Conservation (phyloP, 2,888 invertebrate species). For the Ligdia adustata region DNA sequence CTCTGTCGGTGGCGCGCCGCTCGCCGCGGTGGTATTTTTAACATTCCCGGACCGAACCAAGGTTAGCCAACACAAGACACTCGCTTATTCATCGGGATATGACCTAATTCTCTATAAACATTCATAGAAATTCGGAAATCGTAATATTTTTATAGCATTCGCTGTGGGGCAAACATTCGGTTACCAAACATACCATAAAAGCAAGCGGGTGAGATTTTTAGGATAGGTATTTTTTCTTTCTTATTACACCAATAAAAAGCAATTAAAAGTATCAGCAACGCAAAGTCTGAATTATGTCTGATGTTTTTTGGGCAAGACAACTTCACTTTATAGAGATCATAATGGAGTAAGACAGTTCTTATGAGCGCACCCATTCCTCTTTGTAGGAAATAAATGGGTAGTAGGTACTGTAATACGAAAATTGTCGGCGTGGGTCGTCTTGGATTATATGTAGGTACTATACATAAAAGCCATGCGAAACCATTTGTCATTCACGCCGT, state of each 20-base stretch:
- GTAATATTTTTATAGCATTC: slow-evolving; percentile 22
- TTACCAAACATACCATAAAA: too few species aligned
- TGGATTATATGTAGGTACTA: slow-evolving; percentile 18
- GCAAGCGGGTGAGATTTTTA: too few species aligned
- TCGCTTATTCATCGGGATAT: slow-evolving; percentile 79
- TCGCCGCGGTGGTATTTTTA: slow-evolving; percentile 78
- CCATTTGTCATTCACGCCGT: slow-evolving; percentile 27
- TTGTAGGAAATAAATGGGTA: slow-evolving; percentile 23
- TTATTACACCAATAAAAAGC: too few species aligned
- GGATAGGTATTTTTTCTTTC: too few species aligned
- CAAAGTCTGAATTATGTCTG: too few species aligned
- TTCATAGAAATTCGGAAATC: slow-evolving; percentile 48
- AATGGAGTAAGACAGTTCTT: slow-evolving; percentile 9
- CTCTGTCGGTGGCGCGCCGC: slow-evolving; percentile 50
- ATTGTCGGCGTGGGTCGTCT: slow-evolving; percentile 50
- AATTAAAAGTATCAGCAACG: too few species aligned
- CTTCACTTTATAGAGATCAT: too few species aligned
- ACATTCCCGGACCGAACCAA: slow-evolving; percentile 83
- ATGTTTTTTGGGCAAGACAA: too few species aligned
- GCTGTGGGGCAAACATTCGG: neutral
- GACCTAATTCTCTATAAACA: slow-evolving; percentile 78
- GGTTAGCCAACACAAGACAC: slow-evolving; percentile 79
- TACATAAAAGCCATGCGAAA: slow-evolving; percentile 37
- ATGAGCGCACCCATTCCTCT: slow-evolving; percentile 24
- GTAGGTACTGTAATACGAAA: slow-evolving; percentile 40